These are phyloP conservation scores for Collichthys lucidus DNA, from an alignment of 2,113 vertebrate genomes.

Conservation along the genomic window DNA sequence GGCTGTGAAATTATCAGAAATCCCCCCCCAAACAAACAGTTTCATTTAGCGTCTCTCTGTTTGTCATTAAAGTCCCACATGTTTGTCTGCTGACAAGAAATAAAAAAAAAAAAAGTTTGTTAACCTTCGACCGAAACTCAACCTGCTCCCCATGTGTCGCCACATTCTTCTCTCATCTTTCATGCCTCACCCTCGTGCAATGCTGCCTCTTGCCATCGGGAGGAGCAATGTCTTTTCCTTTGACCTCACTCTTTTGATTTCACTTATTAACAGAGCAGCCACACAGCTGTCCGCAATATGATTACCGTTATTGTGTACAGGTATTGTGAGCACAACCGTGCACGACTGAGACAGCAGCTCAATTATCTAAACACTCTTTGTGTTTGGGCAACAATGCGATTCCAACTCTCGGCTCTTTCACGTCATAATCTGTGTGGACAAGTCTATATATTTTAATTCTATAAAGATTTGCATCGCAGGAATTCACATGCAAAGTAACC, in stretches of 20 bases:
- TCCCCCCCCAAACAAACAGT: no score
- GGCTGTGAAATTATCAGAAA: not conserved
- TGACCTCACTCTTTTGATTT: conserved; percentile 43
- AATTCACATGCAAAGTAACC: conserved; percentile 39
- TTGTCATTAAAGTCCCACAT: not conserved
- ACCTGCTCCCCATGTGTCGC: not conserved
- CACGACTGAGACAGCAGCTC: conserved; percentile 1
- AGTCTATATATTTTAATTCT: not conserved
- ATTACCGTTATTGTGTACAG: conserved; percentile 5
- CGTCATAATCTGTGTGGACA: not conserved
- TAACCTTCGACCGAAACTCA: not conserved
- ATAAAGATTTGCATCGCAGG: not conserved
- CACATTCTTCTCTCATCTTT: not conserved
- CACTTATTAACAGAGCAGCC: conserved; percentile 12
- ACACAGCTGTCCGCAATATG: conserved; percentile 31
- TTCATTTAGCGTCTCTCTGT: not conserved
- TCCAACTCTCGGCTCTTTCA: not conserved
- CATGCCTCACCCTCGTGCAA: conserved; percentile 38
- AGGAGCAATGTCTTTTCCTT: conserved; percentile 76
- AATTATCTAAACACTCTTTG: conserved; percentile 2
- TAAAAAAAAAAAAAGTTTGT: not conserved
- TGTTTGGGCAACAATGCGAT: not conserved
- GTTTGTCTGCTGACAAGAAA: not conserved
- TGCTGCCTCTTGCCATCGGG: conserved; percentile 69
- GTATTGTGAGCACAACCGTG: conserved; percentile 4